phyloP scores from a whole-genome alignment of 2,113 vertebrate species.

The Tychaedon coryphoeus region DNA sequence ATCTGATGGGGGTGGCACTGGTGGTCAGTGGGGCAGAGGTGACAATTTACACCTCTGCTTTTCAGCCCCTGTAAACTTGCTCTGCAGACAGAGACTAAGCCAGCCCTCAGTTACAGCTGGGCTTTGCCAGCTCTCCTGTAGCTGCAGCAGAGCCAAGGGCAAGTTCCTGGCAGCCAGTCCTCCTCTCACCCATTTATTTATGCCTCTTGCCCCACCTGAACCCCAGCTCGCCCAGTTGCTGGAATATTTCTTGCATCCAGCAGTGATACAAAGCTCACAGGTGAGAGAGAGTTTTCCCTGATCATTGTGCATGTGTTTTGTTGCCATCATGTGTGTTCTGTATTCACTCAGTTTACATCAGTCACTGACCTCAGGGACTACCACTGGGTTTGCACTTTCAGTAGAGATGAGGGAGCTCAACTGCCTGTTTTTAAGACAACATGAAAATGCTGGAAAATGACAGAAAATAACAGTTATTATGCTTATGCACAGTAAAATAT shows the following conservation, averaged over 20 bases:
- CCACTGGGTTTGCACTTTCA: background rate
- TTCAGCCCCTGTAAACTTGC: background rate
- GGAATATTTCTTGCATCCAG: background rate
- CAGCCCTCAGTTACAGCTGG: background rate
- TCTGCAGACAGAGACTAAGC: background rate
- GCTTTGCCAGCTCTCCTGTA: background rate
- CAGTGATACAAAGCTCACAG: background rate
- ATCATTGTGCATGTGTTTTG: rapidly evolving
- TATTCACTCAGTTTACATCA: background rate
- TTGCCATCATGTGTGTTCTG: background rate
- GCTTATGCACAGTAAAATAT: background rate
- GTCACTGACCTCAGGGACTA: background rate
- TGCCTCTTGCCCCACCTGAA: rapidly evolving
- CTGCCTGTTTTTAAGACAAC: background rate
- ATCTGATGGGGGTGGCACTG: background rate
- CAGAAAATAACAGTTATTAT: background rate
- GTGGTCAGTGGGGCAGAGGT: rapidly evolving
- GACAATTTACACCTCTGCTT: background rate
- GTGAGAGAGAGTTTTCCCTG: background rate
- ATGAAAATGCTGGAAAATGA: background rate
- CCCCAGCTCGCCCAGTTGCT: rapidly evolving
- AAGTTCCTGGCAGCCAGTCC: background rate
- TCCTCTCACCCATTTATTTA: background rate
- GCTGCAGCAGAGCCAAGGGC: background rate
- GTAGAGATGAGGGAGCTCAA: background rate